Conservation (phyloP, 2,797 vertebrate genomes). For the Myripristis jacobus region DNA sequence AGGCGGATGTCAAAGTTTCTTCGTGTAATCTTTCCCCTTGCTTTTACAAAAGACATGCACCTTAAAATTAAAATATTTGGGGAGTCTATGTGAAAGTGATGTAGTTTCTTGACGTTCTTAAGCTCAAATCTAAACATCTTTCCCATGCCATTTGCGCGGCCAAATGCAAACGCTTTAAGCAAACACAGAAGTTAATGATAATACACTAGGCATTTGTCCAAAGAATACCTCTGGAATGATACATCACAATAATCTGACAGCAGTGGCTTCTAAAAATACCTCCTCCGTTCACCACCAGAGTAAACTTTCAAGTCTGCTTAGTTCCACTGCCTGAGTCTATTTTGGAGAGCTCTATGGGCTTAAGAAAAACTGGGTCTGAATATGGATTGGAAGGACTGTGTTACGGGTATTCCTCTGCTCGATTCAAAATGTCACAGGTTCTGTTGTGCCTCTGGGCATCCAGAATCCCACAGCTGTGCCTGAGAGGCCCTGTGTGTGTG, state of each 20-base stretch:
- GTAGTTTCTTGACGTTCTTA: not conserved
- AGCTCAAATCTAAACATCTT: not conserved
- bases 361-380: constrained; percentile 61
- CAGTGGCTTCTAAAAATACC: constrained; percentile 77
- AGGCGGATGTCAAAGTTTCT: not conserved
- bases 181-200: constrained; percentile 38
- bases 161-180: not conserved
- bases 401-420: constrained; percentile 63
- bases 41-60: not conserved
- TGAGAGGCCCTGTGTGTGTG: constrained; percentile 53
- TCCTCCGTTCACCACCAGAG: constrained; percentile 62
- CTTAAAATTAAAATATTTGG: not conserved
- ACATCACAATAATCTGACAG: constrained; percentile 68
- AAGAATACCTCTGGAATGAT: constrained; percentile 64
- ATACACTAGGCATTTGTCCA: constrained; percentile 43
- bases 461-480: constrained; percentile 72
- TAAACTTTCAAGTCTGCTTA: constrained; percentile 82
- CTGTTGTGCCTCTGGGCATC: constrained; percentile 65
- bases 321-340: constrained; percentile 80
- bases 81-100: not conserved
- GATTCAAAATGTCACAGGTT: constrained; percentile 69
- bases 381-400: constrained; percentile 57
- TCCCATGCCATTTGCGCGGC: not conserved
- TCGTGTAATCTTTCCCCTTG: not conserved
- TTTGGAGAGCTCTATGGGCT: constrained; percentile 74